phyloP scores from a whole-genome alignment of 2,888 invertebrate genomes.

The Nemotelus nigrinus region DNA sequence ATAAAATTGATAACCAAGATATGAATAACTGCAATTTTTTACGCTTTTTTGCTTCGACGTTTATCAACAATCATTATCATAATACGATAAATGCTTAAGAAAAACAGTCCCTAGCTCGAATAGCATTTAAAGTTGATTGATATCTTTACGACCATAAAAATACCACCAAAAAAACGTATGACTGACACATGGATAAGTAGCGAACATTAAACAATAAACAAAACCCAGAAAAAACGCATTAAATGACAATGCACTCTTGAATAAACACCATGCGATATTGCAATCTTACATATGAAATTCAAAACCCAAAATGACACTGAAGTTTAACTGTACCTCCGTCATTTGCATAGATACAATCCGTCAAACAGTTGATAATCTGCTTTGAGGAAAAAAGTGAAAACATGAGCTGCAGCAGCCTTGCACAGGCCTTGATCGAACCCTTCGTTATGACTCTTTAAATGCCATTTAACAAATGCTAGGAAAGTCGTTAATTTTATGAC shows the following conservation, averaged over 20 bases:
- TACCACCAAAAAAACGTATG: neutral
- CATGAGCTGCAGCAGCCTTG: slow-evolving; percentile 34
- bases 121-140: slow-evolving; percentile 18
- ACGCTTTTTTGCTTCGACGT: neutral
- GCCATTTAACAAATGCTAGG: slow-evolving; percentile 47
- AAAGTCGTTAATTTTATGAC: slow-evolving; percentile 50
- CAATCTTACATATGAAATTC: neutral
- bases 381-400: slow-evolving; percentile 20
- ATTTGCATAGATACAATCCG: slow-evolving; percentile 38
- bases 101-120: neutral
- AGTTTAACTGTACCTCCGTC: neutral
- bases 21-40: neutral
- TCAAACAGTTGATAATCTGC: slow-evolving; percentile 26
- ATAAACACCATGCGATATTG: neutral
- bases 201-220: slow-evolving; percentile 8
- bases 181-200: slow-evolving; percentile 9
- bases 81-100: neutral
- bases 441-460: slow-evolving; percentile 41
- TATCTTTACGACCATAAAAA: neutral
- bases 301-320: neutral
- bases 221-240: neutral
- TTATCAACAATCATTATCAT: slow-evolving; percentile 11
- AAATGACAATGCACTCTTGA: slow-evolving; percentile 7
- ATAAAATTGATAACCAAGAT: neutral
- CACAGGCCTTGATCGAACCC: slow-evolving; percentile 44